Evolutionary conservation across 2,797 vertebrate species (phyloP).

Genomic region (Rhinella marina): DNA sequence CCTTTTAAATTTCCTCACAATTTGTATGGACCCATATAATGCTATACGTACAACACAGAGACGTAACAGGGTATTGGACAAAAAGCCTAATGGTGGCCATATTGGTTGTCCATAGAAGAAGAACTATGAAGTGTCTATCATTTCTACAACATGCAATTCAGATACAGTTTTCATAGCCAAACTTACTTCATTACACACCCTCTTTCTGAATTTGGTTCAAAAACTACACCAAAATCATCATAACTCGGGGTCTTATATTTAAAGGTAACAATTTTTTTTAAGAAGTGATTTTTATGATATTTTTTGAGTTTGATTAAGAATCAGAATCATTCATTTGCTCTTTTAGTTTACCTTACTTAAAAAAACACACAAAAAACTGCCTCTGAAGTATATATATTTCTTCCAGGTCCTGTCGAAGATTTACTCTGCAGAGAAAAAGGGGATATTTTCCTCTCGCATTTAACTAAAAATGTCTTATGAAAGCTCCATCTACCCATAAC

Average conservation of each 20-base stretch:
- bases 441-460: conserved; percentile 33
- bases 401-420: conserved; percentile 32
- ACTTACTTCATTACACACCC: no score
- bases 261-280: background rate
- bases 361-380: background rate
- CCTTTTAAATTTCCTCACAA: background rate
- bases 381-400: conserved; percentile 11
- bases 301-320: no score
- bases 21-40: background rate
- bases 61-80: background rate
- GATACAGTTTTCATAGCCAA: no score
- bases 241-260: background rate
- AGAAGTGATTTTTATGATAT: background rate
- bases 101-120: background rate
- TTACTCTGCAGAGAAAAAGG: conserved; percentile 15
- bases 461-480: conserved; percentile 32
- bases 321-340: background rate
- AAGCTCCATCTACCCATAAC: conserved; percentile 29
- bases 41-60: background rate
- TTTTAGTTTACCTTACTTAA: conserved; percentile 28
- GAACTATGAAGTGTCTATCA: background rate
- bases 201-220: no score
- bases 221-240: background rate
- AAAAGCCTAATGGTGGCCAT: background rate
- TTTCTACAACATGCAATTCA: background rate